Percentiles rank a stretch among this genome's conserved stretches.
Conservation (phyloP, 2,113 vertebrate genomes). For the Indri indri region DNA sequence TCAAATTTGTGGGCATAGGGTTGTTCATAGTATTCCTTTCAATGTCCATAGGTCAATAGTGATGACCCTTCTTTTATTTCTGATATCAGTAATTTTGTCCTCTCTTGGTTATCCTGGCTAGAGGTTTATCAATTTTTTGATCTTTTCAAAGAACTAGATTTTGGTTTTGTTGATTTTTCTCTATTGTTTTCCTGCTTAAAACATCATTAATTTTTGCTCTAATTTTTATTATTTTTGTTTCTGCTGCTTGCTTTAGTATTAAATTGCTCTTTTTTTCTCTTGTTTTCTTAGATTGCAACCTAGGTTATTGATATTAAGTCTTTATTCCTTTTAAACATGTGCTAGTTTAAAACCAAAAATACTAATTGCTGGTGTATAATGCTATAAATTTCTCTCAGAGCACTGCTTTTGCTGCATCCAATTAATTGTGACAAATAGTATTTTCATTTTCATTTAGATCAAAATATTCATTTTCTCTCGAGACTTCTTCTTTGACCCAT, state of each 20-base stretch:
- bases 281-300: not conserved
- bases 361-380: too few species aligned
- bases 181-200: too few species aligned
- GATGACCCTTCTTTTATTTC: not conserved
- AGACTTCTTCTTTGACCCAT: too few species aligned
- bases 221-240: not conserved
- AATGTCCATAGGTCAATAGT: not conserved
- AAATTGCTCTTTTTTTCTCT: not conserved
- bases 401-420: too few species aligned
- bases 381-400: too few species aligned
- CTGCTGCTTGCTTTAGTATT: not conserved
- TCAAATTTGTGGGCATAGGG: not conserved
- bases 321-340: not conserved
- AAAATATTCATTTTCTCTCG: too few species aligned
- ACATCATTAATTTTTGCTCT: too few species aligned
- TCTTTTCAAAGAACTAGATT: not conserved
- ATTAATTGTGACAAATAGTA: too few species aligned
- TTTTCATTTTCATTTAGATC: too few species aligned
- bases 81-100: not conserved
- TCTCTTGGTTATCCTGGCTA: not conserved
- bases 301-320: not conserved
- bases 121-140: not conserved
- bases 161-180: not conserved
- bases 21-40: not conserved
- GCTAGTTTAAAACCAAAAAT: too few species aligned